Evolutionary conservation across 2,888 invertebrate species (phyloP).

Genomic region (Drosophila rubida): DNA sequence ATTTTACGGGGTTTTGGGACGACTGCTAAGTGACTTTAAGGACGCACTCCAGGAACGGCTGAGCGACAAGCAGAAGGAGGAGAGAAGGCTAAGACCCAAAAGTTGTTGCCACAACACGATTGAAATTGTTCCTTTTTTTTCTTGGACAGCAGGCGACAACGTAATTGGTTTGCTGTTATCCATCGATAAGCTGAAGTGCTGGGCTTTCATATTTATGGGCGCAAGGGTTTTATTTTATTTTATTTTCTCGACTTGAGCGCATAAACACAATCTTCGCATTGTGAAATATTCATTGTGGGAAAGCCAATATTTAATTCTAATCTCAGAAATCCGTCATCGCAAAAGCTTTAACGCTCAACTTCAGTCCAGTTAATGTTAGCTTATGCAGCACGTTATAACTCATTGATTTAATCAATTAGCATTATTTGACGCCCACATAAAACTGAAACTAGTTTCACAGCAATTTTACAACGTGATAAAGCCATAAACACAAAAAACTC

Average conservation of each 20-base stretch:
- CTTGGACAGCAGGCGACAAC: constrained; percentile 1
- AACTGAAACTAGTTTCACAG: constrained; percentile 12
- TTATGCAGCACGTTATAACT: not conserved
- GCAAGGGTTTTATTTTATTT: not conserved
- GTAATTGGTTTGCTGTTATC: constrained; percentile 47
- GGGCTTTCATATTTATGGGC: constrained; percentile 18
- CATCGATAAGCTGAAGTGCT: constrained; percentile 31
- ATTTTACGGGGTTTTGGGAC: constrained; percentile 36
- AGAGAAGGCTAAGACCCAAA: constrained; percentile 1
- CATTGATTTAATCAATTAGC: constrained; percentile 10
- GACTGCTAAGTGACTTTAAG: constrained; percentile 33
- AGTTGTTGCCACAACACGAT: constrained; percentile 26
- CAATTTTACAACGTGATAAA: constrained; percentile 6
- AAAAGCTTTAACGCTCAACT: not conserved
- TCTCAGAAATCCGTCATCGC: constrained; percentile 11
- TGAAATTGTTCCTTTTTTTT: constrained; percentile 21
- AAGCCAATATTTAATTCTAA: constrained; percentile 7
- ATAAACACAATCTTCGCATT: not conserved
- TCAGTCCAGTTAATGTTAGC: not conserved
- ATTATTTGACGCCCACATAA: constrained; percentile 30
- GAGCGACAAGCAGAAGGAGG: constrained; percentile 1
- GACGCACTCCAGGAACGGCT: not conserved
- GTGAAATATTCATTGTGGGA: constrained; percentile 31
- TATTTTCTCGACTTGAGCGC: not conserved
- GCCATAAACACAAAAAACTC: not conserved